phyloP scores from a whole-genome alignment of 2,113 vertebrate species.

The Butorides virescens region DNA sequence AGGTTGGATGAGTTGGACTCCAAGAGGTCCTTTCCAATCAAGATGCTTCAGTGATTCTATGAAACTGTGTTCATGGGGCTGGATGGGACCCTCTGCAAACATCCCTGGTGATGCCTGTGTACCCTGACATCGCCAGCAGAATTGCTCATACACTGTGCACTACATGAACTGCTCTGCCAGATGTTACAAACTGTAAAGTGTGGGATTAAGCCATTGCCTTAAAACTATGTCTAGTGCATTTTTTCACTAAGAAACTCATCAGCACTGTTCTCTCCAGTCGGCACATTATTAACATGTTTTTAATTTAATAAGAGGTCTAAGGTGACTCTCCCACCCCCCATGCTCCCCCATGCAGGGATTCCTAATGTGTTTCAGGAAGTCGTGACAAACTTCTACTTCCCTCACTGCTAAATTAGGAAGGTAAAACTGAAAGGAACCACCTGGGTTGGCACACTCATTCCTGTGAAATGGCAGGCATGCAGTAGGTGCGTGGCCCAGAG shows the following conservation, averaged over 20 bases:
- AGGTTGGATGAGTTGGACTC: neutral
- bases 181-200: neutral
- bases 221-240: neutral
- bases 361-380: neutral
- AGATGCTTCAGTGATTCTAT: neutral
- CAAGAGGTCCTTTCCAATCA: neutral
- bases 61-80: neutral
- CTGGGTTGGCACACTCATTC: neutral
- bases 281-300: neutral
- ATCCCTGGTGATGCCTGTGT: neutral
- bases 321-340: fast-evolving
- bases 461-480: neutral
- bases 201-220: neutral
- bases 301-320: neutral
- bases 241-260: neutral
- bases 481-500: neutral
- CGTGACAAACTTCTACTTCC: neutral
- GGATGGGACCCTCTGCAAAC: neutral
- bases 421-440: neutral
- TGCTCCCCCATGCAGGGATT: neutral
- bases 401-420: neutral
- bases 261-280: neutral
- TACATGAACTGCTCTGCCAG: neutral
- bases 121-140: neutral
- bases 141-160: neutral